Percentiles rank a stretch among this genome's conserved stretches.
Evolutionary conservation across 2,113 vertebrate genomes (phyloP).

Genomic region (Labeo catla): DNA sequence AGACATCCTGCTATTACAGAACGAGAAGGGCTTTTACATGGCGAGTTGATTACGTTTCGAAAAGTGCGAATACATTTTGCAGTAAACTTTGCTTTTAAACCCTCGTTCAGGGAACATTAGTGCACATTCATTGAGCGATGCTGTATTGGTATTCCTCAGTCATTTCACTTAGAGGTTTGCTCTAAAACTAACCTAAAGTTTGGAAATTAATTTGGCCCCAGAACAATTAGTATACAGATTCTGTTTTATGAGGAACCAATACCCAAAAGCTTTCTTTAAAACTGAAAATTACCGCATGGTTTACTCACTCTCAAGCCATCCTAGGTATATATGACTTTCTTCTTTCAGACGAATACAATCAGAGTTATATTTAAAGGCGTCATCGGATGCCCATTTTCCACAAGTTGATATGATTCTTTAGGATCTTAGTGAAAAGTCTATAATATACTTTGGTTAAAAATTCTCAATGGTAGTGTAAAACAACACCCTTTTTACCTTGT

Average conservation of each 20-base stretch:
- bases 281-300: too few species aligned
- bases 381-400: too few species aligned
- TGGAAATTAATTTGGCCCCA: not conserved
- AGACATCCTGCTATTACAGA: conserved; percentile 15
- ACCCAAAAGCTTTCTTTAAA: not conserved
- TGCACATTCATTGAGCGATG: not conserved
- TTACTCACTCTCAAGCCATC: not conserved
- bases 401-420: too few species aligned
- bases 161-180: not conserved
- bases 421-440: too few species aligned
- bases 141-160: not conserved
- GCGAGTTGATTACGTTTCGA: not conserved
- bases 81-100: not conserved
- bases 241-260: not conserved
- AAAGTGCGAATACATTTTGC: not conserved
- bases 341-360: too few species aligned
- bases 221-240: not conserved
- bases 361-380: too few species aligned
- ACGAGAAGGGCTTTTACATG: conserved; percentile 28
- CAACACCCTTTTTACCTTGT: too few species aligned
- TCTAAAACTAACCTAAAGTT: not conserved
- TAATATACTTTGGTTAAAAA: too few species aligned
- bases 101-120: not conserved
- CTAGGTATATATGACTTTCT: too few species aligned
- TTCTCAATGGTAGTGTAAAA: too few species aligned